phyloP scores from a whole-genome alignment of 2,113 vertebrate genomes.

The Gallinago jamesoni region DNA sequence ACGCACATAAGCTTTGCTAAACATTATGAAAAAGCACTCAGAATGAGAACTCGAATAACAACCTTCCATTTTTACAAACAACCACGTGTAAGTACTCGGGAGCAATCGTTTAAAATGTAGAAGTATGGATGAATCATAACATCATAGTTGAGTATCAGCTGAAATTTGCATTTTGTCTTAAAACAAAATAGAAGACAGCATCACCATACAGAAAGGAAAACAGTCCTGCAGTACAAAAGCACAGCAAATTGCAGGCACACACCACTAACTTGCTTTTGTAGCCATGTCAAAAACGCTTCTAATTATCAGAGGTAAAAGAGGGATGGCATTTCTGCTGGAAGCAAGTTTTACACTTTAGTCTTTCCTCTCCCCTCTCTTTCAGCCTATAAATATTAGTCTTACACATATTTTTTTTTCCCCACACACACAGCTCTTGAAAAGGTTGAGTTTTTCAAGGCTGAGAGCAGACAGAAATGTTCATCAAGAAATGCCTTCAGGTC shows the following conservation, averaged over 20 bases:
- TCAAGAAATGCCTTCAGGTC: conserved; percentile 57
- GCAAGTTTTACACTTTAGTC: conserved; percentile 51
- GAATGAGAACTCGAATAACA: not conserved
- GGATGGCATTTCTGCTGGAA: conserved; percentile 56
- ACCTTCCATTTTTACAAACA: not conserved
- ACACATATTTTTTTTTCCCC: conserved; percentile 6
- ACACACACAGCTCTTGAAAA: conserved; percentile 24
- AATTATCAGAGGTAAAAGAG: conserved; percentile 44
- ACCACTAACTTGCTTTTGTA: not conserved
- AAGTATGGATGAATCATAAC: not conserved
- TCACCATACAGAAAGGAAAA: not conserved
- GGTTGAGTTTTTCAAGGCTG: conserved; percentile 51
- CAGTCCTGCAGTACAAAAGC: not conserved
- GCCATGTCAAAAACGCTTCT: conserved; percentile 45
- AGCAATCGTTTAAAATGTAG: not conserved
- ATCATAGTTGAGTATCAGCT: not conserved
- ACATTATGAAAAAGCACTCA: not conserved
- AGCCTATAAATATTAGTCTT: conserved; percentile 55
- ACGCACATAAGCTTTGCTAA: not conserved
- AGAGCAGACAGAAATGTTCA: conserved; percentile 48
- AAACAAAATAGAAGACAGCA: not conserved
- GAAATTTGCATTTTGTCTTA: not conserved
- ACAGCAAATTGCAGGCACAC: conserved; percentile 17
- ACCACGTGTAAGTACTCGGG: not conserved
- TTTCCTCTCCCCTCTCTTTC: not conserved